Evolutionary conservation across 92 coral and sea anemone species (phyloP), one percentile per base, ranked within the genome.

Genomic region (Parazoanthus atlanticus): DNA sequence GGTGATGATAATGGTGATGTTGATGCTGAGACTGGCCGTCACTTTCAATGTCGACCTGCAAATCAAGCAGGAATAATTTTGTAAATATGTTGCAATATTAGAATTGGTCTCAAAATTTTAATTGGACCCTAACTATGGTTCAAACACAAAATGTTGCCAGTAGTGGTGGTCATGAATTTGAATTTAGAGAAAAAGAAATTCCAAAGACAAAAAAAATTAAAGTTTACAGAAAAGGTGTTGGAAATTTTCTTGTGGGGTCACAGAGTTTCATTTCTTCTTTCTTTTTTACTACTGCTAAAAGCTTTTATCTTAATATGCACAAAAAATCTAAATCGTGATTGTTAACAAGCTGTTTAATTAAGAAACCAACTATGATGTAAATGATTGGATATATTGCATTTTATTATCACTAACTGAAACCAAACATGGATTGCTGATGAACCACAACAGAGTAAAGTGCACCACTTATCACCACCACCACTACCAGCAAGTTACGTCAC

Each of bases 1-100:
- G 98, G 76, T 95, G 98, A 89, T 95, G 93, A 80, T 95, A 93
- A 86, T 95, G 96, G 78, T 95, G 98, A 75, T 95, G 93, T 67
- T 95, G 96, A 65, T 92, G 98, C 3, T 88, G 84, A 28, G 88
- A 74, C 19, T 85, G 88, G 47, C 92, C 82, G 66, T 89, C 88
- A 80, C 32, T 86, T 76, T 87, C 93, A 84, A 86, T 75, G 76
- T 94, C 95, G 86, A 91, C 91, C 98, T 95, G 89, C 66, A 77
- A 86, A 82, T 91, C 69, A 38, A 71, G 85, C 73, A 85, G 86
- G 86, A 82, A 82, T 64, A 82, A 19, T 8, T 6, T 64, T 4
- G 36, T 61, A 49, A 54, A 32, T 15, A 32, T 19, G 61, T 32
- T 67, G 56, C 0, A 82, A 16, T 65, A 40, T 23, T 81, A 38